Evolutionary conservation across 1,140 invertebrate genomes (phyloP), one percentile per base, ranked within the genome.

Genomic region (Lordiphosa collinella): DNA sequence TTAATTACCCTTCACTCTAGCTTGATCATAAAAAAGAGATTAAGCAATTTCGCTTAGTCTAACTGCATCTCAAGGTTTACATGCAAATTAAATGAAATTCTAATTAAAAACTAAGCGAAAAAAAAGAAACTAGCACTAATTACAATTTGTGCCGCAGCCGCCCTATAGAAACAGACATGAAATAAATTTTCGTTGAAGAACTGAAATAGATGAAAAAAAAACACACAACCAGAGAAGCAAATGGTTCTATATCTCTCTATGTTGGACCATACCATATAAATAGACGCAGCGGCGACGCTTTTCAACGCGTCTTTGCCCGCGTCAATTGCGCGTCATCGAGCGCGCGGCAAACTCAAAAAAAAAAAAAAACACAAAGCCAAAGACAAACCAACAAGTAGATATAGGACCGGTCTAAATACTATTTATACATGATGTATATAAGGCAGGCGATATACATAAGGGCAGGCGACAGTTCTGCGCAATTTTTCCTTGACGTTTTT

Each of bases 391-490:
- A 61, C 40, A 59, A 60, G 82, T 59, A 70, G 49, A 60, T 43
- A 44, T 44, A 52, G 41, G 75, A 60, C 60, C 63, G 49, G 63
- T 48, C 57, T 44, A 51, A 55, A 72, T 73, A 78, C 74, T 76
- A 75, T 82, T 67, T 80, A 82, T 80, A 82, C 58, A 61, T 48
- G 18, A 49, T 12, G 31, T 64, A 60, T 47, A 63, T 49, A 43
- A 59, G 38, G 51, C 34, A 44, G 11, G 32, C 6, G 40, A 18
- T 22, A 14, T 66, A 82, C 57, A 82, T 72, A 82, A 82, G 78
- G 78, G 78, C 79, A 67, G 75, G 72, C 78, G 72, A 82, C 78
- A 82, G 63, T 73, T 82, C 72, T 82, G 78, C 78, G 79, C 78
- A 82, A 65, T 82, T 80, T 80, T 79, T 60, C 63, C 65, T 70